A percentile compares a stretch with the other conserved stretches of the same genome.
phyloP scores from a whole-genome alignment of 1,140 invertebrate genomes.

The Dolichoris vasculosae region DNA sequence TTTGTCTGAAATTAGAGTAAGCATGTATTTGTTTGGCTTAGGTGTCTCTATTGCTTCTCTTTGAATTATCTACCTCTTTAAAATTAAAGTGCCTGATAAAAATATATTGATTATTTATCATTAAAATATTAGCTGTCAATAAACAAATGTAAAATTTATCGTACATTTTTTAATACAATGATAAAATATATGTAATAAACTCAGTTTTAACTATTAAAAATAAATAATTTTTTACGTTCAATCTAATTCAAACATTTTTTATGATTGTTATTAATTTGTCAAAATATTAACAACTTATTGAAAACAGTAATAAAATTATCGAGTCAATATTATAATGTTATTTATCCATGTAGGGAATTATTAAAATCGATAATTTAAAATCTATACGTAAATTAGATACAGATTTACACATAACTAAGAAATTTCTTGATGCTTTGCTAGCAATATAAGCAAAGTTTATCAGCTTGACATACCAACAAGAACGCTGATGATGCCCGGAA shows the following conservation, averaged over 20 bases:
- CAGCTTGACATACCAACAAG: not conserved
- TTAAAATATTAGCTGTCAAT: too few relatives aligned
- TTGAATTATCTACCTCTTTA: not conserved
- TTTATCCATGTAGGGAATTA: not conserved
- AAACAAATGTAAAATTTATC: too few relatives aligned
- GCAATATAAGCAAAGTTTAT: not conserved
- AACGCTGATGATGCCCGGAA: slow-evolving; percentile 12
- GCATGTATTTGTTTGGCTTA: not conserved
- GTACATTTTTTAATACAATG: too few relatives aligned
- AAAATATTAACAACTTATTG: too few relatives aligned
- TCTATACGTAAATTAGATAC: not conserved
- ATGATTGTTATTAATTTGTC: too few relatives aligned
- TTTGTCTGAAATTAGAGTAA: not conserved
- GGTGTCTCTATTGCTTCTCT: not conserved
- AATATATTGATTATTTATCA: too few relatives aligned
- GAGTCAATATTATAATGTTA: not conserved
- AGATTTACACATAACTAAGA: not conserved
- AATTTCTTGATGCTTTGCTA: not conserved
- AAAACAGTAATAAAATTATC: not conserved
- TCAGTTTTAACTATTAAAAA: too few relatives aligned
- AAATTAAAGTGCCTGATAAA: not conserved
- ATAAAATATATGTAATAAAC: too few relatives aligned
- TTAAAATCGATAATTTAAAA: not conserved
- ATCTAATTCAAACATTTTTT: too few relatives aligned
- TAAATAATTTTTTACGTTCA: too few relatives aligned